Base-by-base conservation (phyloP, 2,888 invertebrate genomes). In the Encarsia formosa region DNA sequence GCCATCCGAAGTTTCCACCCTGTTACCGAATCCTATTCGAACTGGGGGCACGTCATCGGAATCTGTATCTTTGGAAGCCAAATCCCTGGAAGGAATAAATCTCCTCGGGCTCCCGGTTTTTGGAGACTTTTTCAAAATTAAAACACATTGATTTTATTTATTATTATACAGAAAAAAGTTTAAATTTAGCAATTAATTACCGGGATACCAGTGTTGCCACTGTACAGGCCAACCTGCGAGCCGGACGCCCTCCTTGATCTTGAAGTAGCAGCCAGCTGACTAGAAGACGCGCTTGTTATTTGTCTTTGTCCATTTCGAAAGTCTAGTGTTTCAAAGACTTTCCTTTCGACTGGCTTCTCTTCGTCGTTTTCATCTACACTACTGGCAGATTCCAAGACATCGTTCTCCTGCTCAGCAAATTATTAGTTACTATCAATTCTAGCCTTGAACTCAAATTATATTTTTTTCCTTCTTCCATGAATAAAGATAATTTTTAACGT, bases 1-100 rank as follows among this genome's bases (percentile, higher is more conserved):
- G 9, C 31, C 29, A n/a, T 43, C 52, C 3, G 50, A 45, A 42
- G 44, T 49, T 9, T 41, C 26, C 22, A 18, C 23, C 6, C 26
- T 16, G 13, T 9, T 19, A 20, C 49, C 39, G 20, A 46, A 56
- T 13, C 56, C 56, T 9, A 56, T 53, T 11, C 44, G 49, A 18
- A 49, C 16, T 2, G 56, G 53, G 3, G 50, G 41, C 2, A 37
- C 24, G 11, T 37, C 47, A 32, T 44, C 52, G 18, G 52, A 56
- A 2, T 46, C 35, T 3, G 42, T 26, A 11, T 39, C 35, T 18
- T 32, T 38, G 11, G 29, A 34, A 2, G n/a, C 11, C 29, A 9
- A 23, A 4, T 47, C 16, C 4, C 34, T 34, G 5, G 23, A 16
- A 16, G 9, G 46, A 8, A 50, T 22, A 26, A 49, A 56, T 2